Base-by-base conservation (phyloP, 2,888 invertebrate species). In the Pseudanteris insignis region DNA sequence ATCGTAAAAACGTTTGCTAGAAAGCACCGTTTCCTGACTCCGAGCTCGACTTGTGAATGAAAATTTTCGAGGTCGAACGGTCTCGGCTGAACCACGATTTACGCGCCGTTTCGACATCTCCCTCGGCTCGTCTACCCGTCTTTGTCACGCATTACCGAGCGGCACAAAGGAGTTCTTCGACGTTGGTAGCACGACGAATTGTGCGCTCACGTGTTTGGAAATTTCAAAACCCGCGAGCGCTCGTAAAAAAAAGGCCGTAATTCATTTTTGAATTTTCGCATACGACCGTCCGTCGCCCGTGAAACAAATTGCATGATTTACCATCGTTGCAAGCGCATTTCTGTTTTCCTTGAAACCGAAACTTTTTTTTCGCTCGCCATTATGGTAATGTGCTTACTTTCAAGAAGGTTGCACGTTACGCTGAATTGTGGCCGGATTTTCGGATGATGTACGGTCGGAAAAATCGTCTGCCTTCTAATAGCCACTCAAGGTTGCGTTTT, bases 21-120 rank as follows among this genome's bases (percentile, higher is more conserved):
- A 44, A 37, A 54, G 38, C 44, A 12, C 30, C 38, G 43, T 54
- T 54, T 53, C 53, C 53, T 43, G 53, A 34, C 36, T 30, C 26
- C 44, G 54, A 30, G 28, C 18, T 18, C 18, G 25, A 53, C 38
- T 54, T 38, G 54, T 54, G 54, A 54, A 54, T 54, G 54, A 54
- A 54, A 46, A 54, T 54, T n/a, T 54, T 54, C 54, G 46, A 54
- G 54, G 54, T 54, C 54, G 46, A 44, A 37, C 44, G 36, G 44
- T 44, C 44, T 43, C 53, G 53, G 30, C 29, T 36, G 38, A 34
- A 9, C 33, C 33, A 38, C 44, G 53, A 32, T 44, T 44, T 44
- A 44, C 44, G 53, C 53, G 53, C 43, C 1, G 24, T 43, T 43
- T 43, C 30, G 10, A 24, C 30, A 25, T 40, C 21, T 30, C 14